Conservation (phyloP, 2,797 vertebrate genomes). For the Pseudotriccus pelzelni region DNA sequence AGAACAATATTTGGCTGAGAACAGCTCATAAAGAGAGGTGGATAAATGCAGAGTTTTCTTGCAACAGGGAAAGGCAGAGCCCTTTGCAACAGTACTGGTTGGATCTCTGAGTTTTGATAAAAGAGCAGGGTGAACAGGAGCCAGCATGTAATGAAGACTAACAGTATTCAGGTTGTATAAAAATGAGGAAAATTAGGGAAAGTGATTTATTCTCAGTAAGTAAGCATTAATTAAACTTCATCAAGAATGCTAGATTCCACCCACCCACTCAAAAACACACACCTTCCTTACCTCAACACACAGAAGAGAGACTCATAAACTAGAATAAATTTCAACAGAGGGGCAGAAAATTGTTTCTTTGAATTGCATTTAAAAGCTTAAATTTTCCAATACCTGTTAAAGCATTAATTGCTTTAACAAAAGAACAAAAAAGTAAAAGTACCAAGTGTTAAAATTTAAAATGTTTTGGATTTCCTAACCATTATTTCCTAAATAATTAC, state of each 20-base stretch:
- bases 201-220: neutral
- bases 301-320: neutral
- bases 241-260: neutral
- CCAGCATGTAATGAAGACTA: neutral
- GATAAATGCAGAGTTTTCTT: neutral
- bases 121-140: neutral
- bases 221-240: neutral
- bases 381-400: neutral
- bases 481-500: neutral
- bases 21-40: neutral
- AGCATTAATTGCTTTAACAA: neutral
- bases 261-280: neutral
- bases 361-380: neutral
- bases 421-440: accelerated
- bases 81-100: neutral
- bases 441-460: neutral
- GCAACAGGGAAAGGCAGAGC: neutral
- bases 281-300: neutral
- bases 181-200: neutral
- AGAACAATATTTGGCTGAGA: neutral
- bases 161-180: neutral
- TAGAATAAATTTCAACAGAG: neutral
- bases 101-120: neutral
- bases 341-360: neutral
- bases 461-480: neutral